These are phyloP conservation scores for Parnassius glacialis DNA, from an alignment of 2,888 invertebrate genomes.

Conservation along the genomic window DNA sequence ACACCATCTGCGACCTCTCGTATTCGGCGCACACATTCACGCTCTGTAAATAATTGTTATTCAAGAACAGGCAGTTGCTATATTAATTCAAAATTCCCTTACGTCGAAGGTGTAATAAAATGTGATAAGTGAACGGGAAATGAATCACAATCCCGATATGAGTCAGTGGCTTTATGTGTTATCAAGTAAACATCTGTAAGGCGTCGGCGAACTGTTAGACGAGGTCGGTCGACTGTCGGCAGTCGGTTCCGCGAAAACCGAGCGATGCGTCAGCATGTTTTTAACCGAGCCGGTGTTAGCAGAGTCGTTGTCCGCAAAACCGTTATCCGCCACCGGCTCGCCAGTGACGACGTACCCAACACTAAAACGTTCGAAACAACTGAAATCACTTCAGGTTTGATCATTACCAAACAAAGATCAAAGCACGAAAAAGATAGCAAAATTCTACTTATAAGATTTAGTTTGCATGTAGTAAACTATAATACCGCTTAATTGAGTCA, in stretches of 20 bases:
- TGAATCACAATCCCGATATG: conserved; percentile 58
- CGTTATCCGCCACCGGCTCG: conserved; percentile 51
- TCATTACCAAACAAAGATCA: conserved; percentile 6
- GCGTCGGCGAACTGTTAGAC: conserved; percentile 46
- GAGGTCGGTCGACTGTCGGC: conserved; percentile 34
- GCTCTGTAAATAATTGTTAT: background rate
- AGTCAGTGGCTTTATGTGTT: conserved; percentile 53
- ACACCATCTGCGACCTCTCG: too few species aligned
- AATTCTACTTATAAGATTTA: conserved; percentile 15
- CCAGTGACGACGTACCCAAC: conserved; percentile 26
- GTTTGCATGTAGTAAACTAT: conserved; percentile 15
- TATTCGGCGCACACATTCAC: too few species aligned
- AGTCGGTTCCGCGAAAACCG: conserved; percentile 51
- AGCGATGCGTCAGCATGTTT: conserved; percentile 69
- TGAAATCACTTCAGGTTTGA: conserved; percentile 8
- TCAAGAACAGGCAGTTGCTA: background rate
- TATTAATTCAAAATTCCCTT: conserved; percentile 27
- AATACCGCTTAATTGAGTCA: conserved; percentile 45
- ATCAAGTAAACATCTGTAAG: conserved; percentile 58
- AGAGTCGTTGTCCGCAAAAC: conserved; percentile 71
- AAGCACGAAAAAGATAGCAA: background rate
- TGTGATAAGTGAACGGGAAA: conserved; percentile 54
- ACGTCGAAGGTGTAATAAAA: conserved; percentile 45
- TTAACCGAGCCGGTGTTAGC: conserved; percentile 45
- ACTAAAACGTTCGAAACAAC: conserved; percentile 29